Conservation (phyloP, 2,888 invertebrate species). For the Tholera decimalis region DNA sequence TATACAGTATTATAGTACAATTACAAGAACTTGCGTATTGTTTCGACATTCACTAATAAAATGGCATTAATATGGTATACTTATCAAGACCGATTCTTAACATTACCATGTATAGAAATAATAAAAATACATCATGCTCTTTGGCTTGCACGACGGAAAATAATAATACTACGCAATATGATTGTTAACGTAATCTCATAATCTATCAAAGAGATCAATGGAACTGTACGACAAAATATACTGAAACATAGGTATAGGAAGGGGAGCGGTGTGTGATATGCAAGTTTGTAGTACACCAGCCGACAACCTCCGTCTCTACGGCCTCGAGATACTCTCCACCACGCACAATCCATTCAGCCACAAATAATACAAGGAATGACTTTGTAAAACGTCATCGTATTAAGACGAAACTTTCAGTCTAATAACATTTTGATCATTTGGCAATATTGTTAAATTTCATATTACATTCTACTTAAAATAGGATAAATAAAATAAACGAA, state of each 20-base stretch:
- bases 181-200: constrained; percentile 82
- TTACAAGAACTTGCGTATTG: constrained; percentile 86
- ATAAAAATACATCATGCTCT: constrained; percentile 91
- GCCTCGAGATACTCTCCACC: constrained; percentile 74
- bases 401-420: constrained; percentile 86
- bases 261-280: constrained; percentile 83
- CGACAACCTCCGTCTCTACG: constrained; percentile 51
- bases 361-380: constrained; percentile 68
- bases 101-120: constrained; percentile 86
- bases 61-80: constrained; percentile 90
- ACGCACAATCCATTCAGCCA: constrained; percentile 63
- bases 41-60: constrained; percentile 88
- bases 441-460: constrained; percentile 88
- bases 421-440: constrained; percentile 90
- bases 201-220: constrained; percentile 88
- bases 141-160: constrained; percentile 91
- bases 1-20: constrained; percentile 90
- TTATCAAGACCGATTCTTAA: constrained; percentile 86
- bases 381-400: constrained; percentile 74
- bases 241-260: constrained; percentile 64
- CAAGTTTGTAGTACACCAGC: constrained; percentile 77
- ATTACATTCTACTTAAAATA: constrained; percentile 74
- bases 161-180: constrained; percentile 79
- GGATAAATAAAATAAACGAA: constrained; percentile 77
- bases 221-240: constrained; percentile 80